Percentiles rank a stretch among this genome's conserved stretches.
phyloP scores from a whole-genome alignment of 2,888 invertebrate genomes.

The Tetramorium bicarinatum region DNA sequence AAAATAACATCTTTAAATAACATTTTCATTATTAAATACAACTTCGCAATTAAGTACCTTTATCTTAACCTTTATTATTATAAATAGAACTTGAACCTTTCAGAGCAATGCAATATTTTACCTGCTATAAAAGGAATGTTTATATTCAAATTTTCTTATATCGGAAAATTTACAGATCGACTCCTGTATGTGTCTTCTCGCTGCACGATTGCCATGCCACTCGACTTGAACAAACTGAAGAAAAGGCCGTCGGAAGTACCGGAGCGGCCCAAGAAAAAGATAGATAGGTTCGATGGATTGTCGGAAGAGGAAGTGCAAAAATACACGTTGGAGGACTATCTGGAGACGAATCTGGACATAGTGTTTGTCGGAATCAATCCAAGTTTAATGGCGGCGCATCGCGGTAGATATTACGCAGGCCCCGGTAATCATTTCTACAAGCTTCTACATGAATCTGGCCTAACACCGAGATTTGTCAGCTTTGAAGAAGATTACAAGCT shows the following conservation, averaged over 20 bases:
- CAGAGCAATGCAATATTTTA: background rate
- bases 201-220: slow-evolving; percentile 70
- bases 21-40: background rate
- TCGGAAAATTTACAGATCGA: slow-evolving; percentile 32
- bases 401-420: slow-evolving; percentile 85
- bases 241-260: slow-evolving; percentile 64
- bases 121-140: background rate
- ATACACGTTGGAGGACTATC: slow-evolving; percentile 81
- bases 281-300: slow-evolving; percentile 82
- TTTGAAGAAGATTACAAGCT: slow-evolving; percentile 82
- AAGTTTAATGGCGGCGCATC: slow-evolving; percentile 83
- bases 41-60: background rate
- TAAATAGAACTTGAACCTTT: background rate
- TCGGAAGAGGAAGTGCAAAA: slow-evolving; percentile 82
- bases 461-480: slow-evolving; percentile 78
- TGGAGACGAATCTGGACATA: slow-evolving; percentile 80
- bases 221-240: slow-evolving; percentile 79
- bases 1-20: background rate
- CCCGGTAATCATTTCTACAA: slow-evolving; percentile 85
- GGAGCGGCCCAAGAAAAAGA: slow-evolving; percentile 72
- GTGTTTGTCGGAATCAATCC: slow-evolving; percentile 85
- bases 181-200: background rate
- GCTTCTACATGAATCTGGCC: slow-evolving; percentile 81
- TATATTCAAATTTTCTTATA: background rate
- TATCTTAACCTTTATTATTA: background rate